phyloP scores from a whole-genome alignment of 2,113 vertebrate genomes.

The Hyaena hyaena region DNA sequence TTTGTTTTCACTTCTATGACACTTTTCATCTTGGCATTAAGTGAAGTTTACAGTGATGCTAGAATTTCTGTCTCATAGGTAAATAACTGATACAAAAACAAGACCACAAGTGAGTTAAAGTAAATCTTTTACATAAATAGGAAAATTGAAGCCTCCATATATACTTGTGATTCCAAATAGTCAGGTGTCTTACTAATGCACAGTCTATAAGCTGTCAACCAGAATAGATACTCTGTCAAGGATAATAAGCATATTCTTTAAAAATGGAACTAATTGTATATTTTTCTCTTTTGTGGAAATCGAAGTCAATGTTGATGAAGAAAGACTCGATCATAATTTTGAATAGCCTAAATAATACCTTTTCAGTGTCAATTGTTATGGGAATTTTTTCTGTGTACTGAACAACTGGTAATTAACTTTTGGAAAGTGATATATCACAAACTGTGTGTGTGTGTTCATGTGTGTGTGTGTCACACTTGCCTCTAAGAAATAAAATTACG shows the following conservation, averaged over 20 bases:
- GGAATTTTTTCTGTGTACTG: not conserved
- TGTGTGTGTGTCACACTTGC: too few species aligned
- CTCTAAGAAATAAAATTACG: not conserved
- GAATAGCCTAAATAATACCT: not conserved
- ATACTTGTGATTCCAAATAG: not conserved
- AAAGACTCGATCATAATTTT: not conserved
- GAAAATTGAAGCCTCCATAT: not conserved
- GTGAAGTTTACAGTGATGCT: not conserved
- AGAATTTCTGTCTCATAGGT: not conserved
- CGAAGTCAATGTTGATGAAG: slow-evolving; percentile 23
- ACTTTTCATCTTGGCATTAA: not conserved
- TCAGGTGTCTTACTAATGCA: not conserved
- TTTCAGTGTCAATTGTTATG: not conserved
- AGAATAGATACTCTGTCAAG: not conserved
- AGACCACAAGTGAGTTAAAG: not conserved
- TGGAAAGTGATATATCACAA: not conserved
- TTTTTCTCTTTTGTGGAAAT: slow-evolving; percentile 27
- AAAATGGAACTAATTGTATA: not conserved
- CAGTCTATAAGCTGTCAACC: not conserved
- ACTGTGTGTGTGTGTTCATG: not conserved
- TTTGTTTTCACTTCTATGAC: not conserved
- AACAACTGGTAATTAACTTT: not conserved
- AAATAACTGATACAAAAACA: not conserved
- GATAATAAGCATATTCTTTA: not conserved
- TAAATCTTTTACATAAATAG: not conserved